Evolutionary conservation across 2,113 vertebrate species (phyloP), one percentile per base, ranked within the genome.

Genomic region (Xenopus laevis): DNA sequence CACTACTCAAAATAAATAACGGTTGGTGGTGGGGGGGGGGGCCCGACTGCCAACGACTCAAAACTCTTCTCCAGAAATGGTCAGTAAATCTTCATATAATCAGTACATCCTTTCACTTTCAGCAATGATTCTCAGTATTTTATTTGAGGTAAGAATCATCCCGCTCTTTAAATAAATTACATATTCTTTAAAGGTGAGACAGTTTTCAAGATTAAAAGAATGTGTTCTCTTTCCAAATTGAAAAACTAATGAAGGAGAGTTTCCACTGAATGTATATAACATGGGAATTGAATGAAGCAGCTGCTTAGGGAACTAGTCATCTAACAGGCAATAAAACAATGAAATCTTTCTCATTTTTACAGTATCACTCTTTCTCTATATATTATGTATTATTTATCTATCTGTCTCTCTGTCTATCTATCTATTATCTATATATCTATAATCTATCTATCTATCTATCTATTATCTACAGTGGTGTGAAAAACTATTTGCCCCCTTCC

Each of bases 1-100:
- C 23, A 47, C 52, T 2, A 0, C 82, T 86, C 86, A 88, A 86
- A 85, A 84, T 74, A 87, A 86, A 85, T 84, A 84, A 84, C 52
- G 75, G 73, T 71, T 81, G 78, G 77, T 81, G 84, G 33, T 1
- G 33, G 33, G 33, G 33, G 33, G 33, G 1, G 3, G 30, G 30
- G 30, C n/a, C n/a, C n/a, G n/a, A 40, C 74, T 82, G 81, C 79
- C 82, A 84, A 80, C 82, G 68, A 69, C 70, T 72, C 83, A 79
- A 83, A 84, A 79, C 81, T 82, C 83, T 65, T 71, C 80, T 82
- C 65, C 78, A 81, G 74, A 10, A 78, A 64, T 73, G 80, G 85
- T 82, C 74, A 75, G 79, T 78, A 81, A 79, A 82, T 79, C 84
- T 84, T 82, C 72, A 79, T 55, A 27, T 77, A 77, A 77, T 70